Evolutionary conservation across 2,888 invertebrate genomes (phyloP), one percentile per base, ranked within the genome.

Genomic region (Galerucella pusilla): DNA sequence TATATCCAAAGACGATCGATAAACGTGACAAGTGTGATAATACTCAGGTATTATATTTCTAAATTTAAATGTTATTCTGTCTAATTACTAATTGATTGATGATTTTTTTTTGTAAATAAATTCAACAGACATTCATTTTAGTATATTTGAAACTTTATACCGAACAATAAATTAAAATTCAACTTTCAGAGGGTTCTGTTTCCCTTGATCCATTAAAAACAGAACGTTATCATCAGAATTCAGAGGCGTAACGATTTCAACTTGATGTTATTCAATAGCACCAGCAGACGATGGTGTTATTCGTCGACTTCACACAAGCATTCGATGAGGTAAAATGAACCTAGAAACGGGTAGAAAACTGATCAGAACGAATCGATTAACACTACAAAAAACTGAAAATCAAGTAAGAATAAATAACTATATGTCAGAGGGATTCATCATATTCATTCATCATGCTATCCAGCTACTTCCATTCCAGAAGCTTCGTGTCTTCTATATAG

Each of bases 201-300:
- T 64, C 16, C 45, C 42, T 45, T 64, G 46, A 64, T 64, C 64
- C 16, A 46, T 64, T 64, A 45, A 64, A 64, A 64, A 64, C 64
- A 3, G 45, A 16, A 20, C 64, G n/a, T n/a, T 20, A 20, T 57
- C 4, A 57, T 10, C 57, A 57, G n/a, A n/a, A n/a, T n/a, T n/a
- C n/a, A n/a, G 57, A 57, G 57, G 57, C 57, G 57, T 52, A n/a
- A 42, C 35, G 9, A 42, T 35, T 35, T 35, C n/a, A 52, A 52
- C 52, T 49, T 35, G 35, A 35, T 5, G 6, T 35, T 0, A 35
- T 35, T 35, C 4, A 35, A 20, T 20, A 20, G 20, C 20, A 20
- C 20, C 28, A 28, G 28, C 28, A 28, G 28, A 28, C 28, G 28
- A 28, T 20, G 20, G 20, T 20, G 20, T 20, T 20, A 20, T 20